Evolutionary conservation across 2,113 vertebrate species (phyloP).

Genomic region (Castor canadensis): DNA sequence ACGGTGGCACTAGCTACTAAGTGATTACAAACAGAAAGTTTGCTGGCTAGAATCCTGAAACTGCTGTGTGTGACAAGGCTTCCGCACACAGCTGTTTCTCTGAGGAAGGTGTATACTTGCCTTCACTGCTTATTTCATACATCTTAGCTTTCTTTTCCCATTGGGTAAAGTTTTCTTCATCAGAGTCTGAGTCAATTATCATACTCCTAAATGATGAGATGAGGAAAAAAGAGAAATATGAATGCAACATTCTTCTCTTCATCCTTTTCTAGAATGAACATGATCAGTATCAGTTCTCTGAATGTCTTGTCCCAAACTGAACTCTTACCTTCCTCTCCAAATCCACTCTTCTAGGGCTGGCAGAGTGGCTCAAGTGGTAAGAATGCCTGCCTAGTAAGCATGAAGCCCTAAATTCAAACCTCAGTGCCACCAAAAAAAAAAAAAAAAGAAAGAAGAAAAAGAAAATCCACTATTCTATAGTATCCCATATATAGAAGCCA

Average conservation of each 20-base stretch:
- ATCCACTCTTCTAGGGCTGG: no score
- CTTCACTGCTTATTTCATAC: neutral
- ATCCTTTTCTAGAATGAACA: neutral
- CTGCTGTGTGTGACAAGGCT: neutral
- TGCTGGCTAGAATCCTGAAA: neutral
- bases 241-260: conserved; percentile 1
- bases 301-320: no score
- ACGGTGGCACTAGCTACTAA: neutral
- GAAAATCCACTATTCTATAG: no score
- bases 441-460: no score
- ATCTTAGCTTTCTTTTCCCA: neutral
- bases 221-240: conserved; percentile 19
- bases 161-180: neutral
- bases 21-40: neutral
- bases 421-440: no score
- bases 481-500: no score
- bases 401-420: no score
- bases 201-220: neutral
- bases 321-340: no score
- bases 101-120: conserved; percentile 34
- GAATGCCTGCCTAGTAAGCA: no score
- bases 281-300: no score
- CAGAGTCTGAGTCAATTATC: conserved; percentile 1
- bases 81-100: neutral
- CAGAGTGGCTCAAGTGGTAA: no score